Evolutionary conservation across 2,113 vertebrate genomes (phyloP).

Genomic region (Zosterops lateralis): DNA sequence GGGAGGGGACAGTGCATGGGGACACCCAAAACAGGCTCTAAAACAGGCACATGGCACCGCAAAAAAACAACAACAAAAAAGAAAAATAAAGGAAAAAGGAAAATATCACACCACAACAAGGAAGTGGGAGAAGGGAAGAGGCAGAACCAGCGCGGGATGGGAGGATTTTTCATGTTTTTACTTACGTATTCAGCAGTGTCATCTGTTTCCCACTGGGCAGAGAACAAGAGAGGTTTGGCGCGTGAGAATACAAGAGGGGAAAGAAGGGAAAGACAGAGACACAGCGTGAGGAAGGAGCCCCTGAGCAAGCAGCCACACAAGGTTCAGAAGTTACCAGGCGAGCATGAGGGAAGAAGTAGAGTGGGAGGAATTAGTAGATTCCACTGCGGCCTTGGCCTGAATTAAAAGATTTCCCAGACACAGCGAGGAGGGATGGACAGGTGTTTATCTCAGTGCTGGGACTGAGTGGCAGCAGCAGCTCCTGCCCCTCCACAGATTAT

Average conservation of each 20-base stretch:
- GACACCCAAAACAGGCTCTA: not conserved
- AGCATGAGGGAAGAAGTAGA: slow-evolving; percentile 40
- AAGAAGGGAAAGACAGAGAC: slow-evolving; percentile 75
- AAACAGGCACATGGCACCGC: not conserved
- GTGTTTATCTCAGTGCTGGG: not conserved
- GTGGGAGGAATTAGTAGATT: slow-evolving; percentile 36
- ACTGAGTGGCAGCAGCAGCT: not conserved
- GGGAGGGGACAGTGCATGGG: not conserved
- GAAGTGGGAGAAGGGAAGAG: slow-evolving; percentile 2
- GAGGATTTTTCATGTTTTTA: slow-evolving; percentile 39
- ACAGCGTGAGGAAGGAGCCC: slow-evolving; percentile 71
- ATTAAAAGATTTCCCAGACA: slow-evolving; percentile 4
- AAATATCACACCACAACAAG: slow-evolving; percentile 32
- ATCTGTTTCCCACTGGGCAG: slow-evolving; percentile 96
- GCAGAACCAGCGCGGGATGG: not conserved
- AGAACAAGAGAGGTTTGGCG: slow-evolving; percentile 77
- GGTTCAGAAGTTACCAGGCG: slow-evolving; percentile 50
- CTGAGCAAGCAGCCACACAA: slow-evolving; percentile 43
- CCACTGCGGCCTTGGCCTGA: slow-evolving; percentile 7
- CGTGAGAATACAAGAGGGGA: slow-evolving; percentile 74
- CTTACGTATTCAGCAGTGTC: slow-evolving; percentile 98
- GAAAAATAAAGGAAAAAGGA: not conserved
- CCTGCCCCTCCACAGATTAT: not conserved
- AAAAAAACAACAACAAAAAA: not conserved
- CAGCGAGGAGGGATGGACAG: not conserved